Evolutionary conservation across 2,797 vertebrate species (phyloP), one percentile per base, ranked within the genome.

Genomic region (Bufotes viridis): DNA sequence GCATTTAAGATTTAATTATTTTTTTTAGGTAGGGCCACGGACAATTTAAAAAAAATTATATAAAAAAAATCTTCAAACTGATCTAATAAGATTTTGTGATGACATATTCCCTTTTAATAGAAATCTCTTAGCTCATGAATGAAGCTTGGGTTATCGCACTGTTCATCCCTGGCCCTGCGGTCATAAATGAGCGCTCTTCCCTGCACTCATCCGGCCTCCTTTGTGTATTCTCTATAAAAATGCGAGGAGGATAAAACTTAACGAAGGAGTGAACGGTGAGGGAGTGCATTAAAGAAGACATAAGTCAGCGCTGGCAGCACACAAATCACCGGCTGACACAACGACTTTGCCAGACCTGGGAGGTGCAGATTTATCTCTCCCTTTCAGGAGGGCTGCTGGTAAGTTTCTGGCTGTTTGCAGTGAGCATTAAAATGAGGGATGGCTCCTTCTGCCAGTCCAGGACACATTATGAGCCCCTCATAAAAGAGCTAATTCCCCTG

Each of bases 361-460:
- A 79, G 79, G 81, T 20, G 81, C 81, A 89, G 88, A 89, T 89
- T 86, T 89, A 89, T 86, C 79, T 70, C 55, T 24, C 34, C 58
- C 78, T 86, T 87, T 53, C 88, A 89, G 84, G 88, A 83, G 80
- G 70, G 61, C 72, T 60, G 74, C 87, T 61, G 81, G 84, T 74
- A 70, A 88, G 57, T 83, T 84, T 63, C 49, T 10, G 74, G 55
- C 83, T 65, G 67, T 75, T 87, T n/a, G 75, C 80, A 79, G n/a
- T 72, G 81, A 74, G 81, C 88, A 89, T 87, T 89, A 87, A 84
- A 74, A 87, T 89, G 85, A 89, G 85, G 60, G 75, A 89, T 84
- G 63, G 57, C 81, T 81, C 80, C 84, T 87, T 74, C 81, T 87
- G 85, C 81, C 65, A 53, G 63, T 29, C 65, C 55, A 57, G 63